Conservation (phyloP, 37 sponge, comb jelly and placozoan genomes). For the Geodia barretti region DNA sequence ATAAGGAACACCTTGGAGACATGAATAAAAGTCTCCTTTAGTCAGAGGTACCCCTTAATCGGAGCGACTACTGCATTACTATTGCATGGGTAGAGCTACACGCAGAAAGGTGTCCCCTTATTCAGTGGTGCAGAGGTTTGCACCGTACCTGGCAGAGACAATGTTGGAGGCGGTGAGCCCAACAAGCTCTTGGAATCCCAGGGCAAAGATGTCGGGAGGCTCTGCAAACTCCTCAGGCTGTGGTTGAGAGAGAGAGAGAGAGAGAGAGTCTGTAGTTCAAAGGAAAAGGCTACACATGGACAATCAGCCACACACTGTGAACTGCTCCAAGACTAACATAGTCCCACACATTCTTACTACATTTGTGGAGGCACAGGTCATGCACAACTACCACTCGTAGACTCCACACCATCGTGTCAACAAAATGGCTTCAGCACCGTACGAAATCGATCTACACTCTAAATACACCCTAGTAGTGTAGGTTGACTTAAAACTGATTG, state of each 20-base stretch:
- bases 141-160: conserved; percentile 80
- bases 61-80: no score
- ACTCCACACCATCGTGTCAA: not conserved
- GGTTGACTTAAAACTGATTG: no score
- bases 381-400: no score
- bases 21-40: no score
- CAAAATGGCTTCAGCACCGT: not conserved
- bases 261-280: not conserved
- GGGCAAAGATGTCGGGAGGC: conserved; percentile 83
- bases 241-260: conserved; percentile 7
- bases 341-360: no score
- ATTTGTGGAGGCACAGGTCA: no score
- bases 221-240: conserved; percentile 46
- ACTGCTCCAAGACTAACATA: not conserved
- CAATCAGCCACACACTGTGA: not conserved
- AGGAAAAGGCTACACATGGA: no score
- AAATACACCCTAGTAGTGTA: not conserved
- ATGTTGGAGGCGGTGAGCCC: conserved; percentile 92
- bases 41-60: no score
- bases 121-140: no score
- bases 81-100: no score
- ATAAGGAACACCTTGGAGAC: not conserved
- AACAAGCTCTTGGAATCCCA: conserved; percentile 97
- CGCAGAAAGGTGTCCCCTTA: no score
- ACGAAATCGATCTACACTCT: not conserved